Base-by-base conservation (phyloP, 2,113 vertebrate genomes). In the Zosterops pallidus region DNA sequence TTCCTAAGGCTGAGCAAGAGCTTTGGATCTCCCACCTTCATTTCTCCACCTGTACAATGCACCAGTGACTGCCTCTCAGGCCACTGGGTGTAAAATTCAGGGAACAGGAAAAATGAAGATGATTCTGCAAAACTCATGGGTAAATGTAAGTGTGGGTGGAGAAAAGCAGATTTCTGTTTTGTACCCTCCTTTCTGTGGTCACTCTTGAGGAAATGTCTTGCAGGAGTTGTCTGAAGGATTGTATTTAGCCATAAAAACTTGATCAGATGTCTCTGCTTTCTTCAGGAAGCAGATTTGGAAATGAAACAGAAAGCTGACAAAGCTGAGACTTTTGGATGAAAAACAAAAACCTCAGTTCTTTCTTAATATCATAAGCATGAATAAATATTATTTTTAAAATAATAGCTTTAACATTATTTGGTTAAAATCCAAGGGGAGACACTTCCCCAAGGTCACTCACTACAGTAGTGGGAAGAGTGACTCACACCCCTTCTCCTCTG, bases 1-100 rank as follows among this genome's bases (percentile, higher is more conserved):
- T 65, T 9, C 17, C 35, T 67, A 28, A 23, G 18, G 16, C 18
- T 60, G 9, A 68, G 14, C 9, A 76, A 17, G 23, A 55, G 13
- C 37, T 44, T 56, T 83, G 42, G n/a, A 7, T 53, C 31, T 76
- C 35, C 28, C 39, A 56, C 12, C 12, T 84, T 39, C 12, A 2
- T 24, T 60, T 50, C 25, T 74, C n/a, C 37, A 23, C 9, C 42
- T 14, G 12, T 9, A 19, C 31, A 64, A 14, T 1, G 16, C 23
- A 17, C 6, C 21, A 15, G 8, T 15, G 24, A 39, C 26, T 12
- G 3, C 28, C 63, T 53, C 0, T 0, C 46, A 39, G 53, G n/a
- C 8, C 37, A 24, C 12, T 5, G 11, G 11, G 8, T 57, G 11
- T 77, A 65, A 83, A 80, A 64, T 41, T 41, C 64, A n/a, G 41